Evolutionary conservation across 2,888 invertebrate species (phyloP), one percentile per base, ranked within the genome.

Genomic region (Chaitophorus viminalis): DNA sequence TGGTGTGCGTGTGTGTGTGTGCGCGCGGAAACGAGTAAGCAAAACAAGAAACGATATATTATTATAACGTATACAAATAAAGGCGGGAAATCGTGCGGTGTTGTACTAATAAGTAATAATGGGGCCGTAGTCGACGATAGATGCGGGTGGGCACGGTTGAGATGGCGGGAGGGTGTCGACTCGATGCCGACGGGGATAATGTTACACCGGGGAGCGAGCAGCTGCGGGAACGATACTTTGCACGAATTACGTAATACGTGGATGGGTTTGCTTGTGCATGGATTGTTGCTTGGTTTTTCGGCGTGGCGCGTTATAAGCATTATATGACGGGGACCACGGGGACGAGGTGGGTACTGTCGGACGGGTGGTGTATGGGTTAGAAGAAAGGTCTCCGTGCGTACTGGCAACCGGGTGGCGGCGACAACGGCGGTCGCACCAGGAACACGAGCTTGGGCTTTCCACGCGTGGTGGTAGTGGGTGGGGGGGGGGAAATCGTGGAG

Each of bases 81-180:
- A 33, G 78, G 33, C 78, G 14, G 78, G 60, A 78, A 54, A 78
- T 54, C 21, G 54, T 33, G 33, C n/a, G 70, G 29, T 31, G 70
- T 70, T 31, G 70, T 31, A 70, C 79, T 79, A 79, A 79, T 79
- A 79, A 65, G 79, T 79, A 79, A 79, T 65, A 79, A 79, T 65
- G 79, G 79, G 79, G 79, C 65, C 65, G 36, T 25, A 36, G 79
- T 65, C 29, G 29, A 79, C 46, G 65, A 70, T 6, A 31, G 65
- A 70, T 6, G 21, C 18, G 25, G 54, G 65, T 39, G 39, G n/a
- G 65, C 65, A n/a, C 60, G 33, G 65, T n/a, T n/a, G 14, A n/a
- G 79, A 79, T 65, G 8, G 8, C 65, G 65, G 77, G 46, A 0
- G 46, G 78, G 31, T n/a, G n/a, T 11, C 70, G 29, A 25, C 70